phyloP scores from a whole-genome alignment of 2,888 invertebrate genomes.

The Hirudinaria manillensis region DNA sequence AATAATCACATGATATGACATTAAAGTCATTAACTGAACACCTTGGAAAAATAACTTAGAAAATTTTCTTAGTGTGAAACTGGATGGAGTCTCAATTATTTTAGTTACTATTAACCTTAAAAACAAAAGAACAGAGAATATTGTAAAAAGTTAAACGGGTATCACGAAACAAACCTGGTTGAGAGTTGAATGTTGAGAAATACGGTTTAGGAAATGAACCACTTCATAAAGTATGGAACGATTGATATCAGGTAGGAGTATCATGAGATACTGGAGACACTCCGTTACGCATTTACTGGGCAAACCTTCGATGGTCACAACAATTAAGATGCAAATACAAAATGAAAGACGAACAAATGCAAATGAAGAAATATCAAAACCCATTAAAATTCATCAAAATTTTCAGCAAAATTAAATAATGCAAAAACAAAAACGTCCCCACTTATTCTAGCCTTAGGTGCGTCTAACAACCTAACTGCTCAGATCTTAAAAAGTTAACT shows the following conservation, averaged over 20 bases:
- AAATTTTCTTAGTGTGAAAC: neutral
- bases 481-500: no score
- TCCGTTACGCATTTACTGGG: constrained; percentile 62
- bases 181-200: constrained; percentile 56
- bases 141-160: neutral
- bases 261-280: constrained; percentile 78
- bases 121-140: neutral
- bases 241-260: constrained; percentile 88
- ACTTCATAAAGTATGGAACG: constrained; percentile 82
- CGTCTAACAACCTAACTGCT: no score
- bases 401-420: no score
- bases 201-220: constrained; percentile 75
- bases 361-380: no score
- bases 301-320: constrained; percentile 33
- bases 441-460: no score
- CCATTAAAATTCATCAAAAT: no score
- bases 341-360: no score
- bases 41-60: no score
- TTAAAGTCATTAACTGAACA: neutral
- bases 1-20: neutral
- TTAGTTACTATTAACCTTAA: neutral
- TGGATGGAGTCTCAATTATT: neutral
- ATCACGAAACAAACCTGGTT: constrained; percentile 53
- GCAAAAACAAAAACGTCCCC: no score
- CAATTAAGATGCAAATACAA: no score